Percentiles rank a stretch among this genome's conserved stretches.
Evolutionary conservation across 2,797 vertebrate genomes (phyloP).

Genomic region (Podarcis siculus): DNA sequence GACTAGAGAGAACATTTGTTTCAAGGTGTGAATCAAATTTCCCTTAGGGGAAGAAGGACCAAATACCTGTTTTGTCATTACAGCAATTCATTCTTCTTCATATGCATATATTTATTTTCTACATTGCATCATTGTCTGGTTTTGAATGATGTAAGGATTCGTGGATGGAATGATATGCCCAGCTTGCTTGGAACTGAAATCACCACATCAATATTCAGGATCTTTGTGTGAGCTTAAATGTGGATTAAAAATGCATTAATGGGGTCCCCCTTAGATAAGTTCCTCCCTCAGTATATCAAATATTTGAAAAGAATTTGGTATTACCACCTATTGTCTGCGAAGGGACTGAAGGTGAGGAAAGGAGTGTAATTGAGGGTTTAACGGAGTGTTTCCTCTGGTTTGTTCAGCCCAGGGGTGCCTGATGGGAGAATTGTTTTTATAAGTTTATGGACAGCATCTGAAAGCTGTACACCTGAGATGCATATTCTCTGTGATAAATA

Average conservation of each 20-base stretch:
- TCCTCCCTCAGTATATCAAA: slow-evolving; percentile 72
- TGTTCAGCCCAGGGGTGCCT: slow-evolving; percentile 27
- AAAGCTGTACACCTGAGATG: slow-evolving; percentile 34
- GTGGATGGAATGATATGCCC: slow-evolving; percentile 56
- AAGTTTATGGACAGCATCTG: slow-evolving; percentile 39
- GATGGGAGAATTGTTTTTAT: slow-evolving; percentile 55
- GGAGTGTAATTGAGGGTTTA: slow-evolving; percentile 66
- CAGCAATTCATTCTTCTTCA: neutral
- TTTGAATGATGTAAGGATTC: slow-evolving; percentile 40
- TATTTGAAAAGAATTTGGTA: slow-evolving; percentile 69
- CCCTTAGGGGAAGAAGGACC: slow-evolving; percentile 9
- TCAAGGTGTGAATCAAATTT: slow-evolving; percentile 16
- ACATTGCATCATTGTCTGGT: slow-evolving; percentile 7
- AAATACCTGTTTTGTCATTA: neutral
- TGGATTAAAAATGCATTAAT: slow-evolving; percentile 76
- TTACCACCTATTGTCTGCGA: slow-evolving; percentile 66
- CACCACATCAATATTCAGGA: slow-evolving; percentile 64
- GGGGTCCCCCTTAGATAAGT: slow-evolving; percentile 71
- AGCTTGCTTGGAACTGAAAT: slow-evolving; percentile 53
- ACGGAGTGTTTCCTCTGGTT: slow-evolving; percentile 58
- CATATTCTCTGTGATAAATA: neutral
- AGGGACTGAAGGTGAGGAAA: slow-evolving; percentile 65
- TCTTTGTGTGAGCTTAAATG: slow-evolving; percentile 69
- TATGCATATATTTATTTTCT: neutral
- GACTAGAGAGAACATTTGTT: neutral